Conservation (phyloP, 2,888 invertebrate species). For the Ptychoptera albimana region DNA sequence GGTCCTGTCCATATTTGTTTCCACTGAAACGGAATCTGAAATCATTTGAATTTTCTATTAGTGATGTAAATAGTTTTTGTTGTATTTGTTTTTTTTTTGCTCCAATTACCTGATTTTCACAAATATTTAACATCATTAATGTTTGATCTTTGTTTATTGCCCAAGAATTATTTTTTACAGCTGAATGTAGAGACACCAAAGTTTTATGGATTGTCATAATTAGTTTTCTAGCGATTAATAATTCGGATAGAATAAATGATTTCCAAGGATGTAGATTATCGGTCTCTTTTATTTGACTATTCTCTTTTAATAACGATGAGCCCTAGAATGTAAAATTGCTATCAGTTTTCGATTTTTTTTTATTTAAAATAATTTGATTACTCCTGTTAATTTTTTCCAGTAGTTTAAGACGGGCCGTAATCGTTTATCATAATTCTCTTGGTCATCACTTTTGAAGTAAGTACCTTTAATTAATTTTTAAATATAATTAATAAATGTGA, state of each 20-base stretch:
- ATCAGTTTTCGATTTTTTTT: neutral
- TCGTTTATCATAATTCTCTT: slow-evolving; percentile 38
- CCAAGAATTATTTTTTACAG: slow-evolving; percentile 15
- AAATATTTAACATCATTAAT: slow-evolving; percentile 3
- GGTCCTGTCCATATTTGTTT: slow-evolving; percentile 26
- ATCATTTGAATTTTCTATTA: too few relatives aligned
- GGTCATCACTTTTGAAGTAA: slow-evolving; percentile 18
- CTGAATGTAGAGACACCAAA: slow-evolving; percentile 18
- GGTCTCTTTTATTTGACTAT: slow-evolving; percentile 13
- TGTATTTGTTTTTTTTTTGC: too few relatives aligned
- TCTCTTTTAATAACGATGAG: slow-evolving; percentile 15
- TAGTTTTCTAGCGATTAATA: slow-evolving; percentile 20
- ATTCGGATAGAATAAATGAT: slow-evolving; percentile 22
- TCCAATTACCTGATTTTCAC: slow-evolving; percentile 20
- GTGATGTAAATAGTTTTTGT: too few relatives aligned
- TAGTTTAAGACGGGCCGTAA: slow-evolving; percentile 54
- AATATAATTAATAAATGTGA: neutral
- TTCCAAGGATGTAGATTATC: slow-evolving; percentile 19
- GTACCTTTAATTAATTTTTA: slow-evolving; percentile 2
- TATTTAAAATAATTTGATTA: slow-evolving; percentile 10
- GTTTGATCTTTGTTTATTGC: neutral
- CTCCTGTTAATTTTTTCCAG: slow-evolving; percentile 64
- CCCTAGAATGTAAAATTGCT: slow-evolving; percentile 13
- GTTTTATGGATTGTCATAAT: slow-evolving; percentile 15
- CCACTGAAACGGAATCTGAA: slow-evolving; percentile 24